Percentiles rank a stretch among this genome's conserved stretches.
Evolutionary conservation across 2,113 vertebrate genomes (phyloP).

Genomic region (Phrynosoma platyrhinos): DNA sequence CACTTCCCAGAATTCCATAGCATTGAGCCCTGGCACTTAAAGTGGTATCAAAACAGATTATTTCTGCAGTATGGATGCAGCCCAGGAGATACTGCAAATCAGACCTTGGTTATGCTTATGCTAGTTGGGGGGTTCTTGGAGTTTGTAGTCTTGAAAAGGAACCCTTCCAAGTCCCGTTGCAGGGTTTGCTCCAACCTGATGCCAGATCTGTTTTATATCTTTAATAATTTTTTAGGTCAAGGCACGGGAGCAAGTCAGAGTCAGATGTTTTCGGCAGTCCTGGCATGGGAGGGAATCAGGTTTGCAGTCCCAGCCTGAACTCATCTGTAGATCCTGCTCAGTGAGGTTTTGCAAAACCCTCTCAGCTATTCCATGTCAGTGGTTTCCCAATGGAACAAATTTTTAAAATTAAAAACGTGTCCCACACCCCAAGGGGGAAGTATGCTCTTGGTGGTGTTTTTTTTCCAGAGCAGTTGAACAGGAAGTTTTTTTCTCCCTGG

Average conservation of each 20-base stretch:
- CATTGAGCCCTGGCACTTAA: no score
- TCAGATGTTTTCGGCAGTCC: neutral
- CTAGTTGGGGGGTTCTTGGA: neutral
- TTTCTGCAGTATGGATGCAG: no score
- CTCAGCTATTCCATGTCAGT: neutral
- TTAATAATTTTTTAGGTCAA: neutral
- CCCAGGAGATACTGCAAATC: no score
- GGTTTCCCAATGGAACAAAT: neutral
- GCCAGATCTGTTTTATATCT: neutral
- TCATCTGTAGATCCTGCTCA: neutral
- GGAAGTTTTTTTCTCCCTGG: neutral
- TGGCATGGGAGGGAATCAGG: neutral
- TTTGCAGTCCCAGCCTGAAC: neutral
- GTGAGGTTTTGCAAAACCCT: neutral
- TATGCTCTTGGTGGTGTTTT: neutral
- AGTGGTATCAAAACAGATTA: no score
- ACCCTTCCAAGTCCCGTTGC: neutral
- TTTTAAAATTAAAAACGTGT: neutral
- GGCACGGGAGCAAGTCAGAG: no score
- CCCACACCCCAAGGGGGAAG: neutral
- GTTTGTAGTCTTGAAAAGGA: neutral
- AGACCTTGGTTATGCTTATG: no score
- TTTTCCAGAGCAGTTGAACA: neutral
- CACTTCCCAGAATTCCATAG: no score
- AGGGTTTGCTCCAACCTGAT: neutral